Conservation (phyloP, 1,140 invertebrate species). For the Teleogryllus occipitalis region DNA sequence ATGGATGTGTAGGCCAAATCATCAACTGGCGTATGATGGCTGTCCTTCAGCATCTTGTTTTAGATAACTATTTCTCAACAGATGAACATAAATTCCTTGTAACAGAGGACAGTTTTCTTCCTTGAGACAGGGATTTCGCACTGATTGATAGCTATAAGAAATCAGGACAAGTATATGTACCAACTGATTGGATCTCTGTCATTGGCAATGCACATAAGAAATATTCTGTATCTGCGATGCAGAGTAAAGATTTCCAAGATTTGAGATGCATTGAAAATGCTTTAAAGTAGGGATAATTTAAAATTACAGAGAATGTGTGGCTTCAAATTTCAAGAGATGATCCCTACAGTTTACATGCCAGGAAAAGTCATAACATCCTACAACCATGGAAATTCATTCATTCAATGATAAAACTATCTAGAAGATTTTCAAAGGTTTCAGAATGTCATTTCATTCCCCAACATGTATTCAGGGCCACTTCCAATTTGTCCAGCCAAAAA, state of each 20-base stretch:
- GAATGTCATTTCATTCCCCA: background rate
- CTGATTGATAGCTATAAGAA: slow-evolving; percentile 18
- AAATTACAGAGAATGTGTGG: slow-evolving; percentile 1
- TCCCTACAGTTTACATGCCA: background rate
- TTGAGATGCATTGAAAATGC: background rate
- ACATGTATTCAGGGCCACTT: background rate
- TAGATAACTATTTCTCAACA: background rate
- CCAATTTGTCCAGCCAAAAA: background rate
- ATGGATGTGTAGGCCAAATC: background rate
- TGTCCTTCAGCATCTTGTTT: slow-evolving; percentile 2
- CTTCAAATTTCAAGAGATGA: background rate
- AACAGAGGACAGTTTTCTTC: background rate
- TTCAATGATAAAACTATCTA: background rate
- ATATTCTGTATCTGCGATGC: background rate
- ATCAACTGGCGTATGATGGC: background rate
- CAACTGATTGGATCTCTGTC: background rate
- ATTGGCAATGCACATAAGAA: background rate
- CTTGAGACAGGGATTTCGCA: slow-evolving; percentile 17
- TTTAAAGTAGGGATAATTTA: background rate
- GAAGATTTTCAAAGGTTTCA: background rate
- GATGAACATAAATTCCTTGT: background rate
- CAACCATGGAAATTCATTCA: slow-evolving; percentile 6
- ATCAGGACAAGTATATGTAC: background rate
- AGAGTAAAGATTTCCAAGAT: slow-evolving; percentile 5
- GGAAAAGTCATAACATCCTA: background rate